Percentiles rank a stretch among this genome's conserved stretches.
phyloP scores from a whole-genome alignment of 2,113 vertebrate species.

The Turnix velox region DNA sequence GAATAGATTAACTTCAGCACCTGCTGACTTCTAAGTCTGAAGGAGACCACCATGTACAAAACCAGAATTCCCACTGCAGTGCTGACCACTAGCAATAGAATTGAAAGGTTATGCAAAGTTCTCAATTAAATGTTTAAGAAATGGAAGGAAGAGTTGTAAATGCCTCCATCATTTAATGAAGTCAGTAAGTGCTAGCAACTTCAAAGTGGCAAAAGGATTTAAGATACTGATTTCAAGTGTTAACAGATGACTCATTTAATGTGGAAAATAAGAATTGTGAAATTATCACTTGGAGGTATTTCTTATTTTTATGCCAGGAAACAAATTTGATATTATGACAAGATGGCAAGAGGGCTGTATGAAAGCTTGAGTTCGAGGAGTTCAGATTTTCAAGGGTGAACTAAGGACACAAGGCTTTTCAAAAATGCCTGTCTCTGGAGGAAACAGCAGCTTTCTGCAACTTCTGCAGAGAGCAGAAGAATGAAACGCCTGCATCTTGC shows the following conservation, averaged over 20 bases:
- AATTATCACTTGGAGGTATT: background rate
- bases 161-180: background rate
- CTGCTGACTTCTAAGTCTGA: background rate
- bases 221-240: background rate
- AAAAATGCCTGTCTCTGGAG: background rate
- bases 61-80: background rate
- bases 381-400: background rate
- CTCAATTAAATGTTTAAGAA: background rate
- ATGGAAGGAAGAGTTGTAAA: background rate
- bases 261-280: background rate
- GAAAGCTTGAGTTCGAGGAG: background rate
- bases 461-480: background rate
- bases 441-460: background rate
- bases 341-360: background rate
- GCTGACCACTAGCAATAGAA: background rate
- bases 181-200: background rate
- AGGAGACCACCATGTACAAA: background rate
- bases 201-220: background rate
- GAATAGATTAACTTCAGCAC: background rate
- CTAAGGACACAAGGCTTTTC: background rate
- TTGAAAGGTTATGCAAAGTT: background rate
- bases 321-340: background rate
- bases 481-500: background rate
- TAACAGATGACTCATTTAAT: background rate
- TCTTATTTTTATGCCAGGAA: background rate